Evolutionary conservation across 23 tunicate species (phyloP).

Genomic region (Aplidium turbinatum): DNA sequence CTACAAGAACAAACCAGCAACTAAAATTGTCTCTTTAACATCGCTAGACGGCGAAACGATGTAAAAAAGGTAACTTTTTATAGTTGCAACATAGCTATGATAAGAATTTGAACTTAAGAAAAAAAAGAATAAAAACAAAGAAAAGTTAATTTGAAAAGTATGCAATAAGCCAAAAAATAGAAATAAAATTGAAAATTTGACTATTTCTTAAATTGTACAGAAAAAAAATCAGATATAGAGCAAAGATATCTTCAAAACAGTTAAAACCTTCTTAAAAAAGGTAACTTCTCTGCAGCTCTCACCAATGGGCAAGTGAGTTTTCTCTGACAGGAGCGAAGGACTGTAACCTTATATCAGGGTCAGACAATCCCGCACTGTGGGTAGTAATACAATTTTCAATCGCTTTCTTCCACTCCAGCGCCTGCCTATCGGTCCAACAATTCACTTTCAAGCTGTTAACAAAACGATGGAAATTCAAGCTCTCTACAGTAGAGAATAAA

Average conservation of each 20-base stretch:
- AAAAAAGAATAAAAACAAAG: not conserved
- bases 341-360: conserved; percentile 34
- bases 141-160: not conserved
- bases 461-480: not conserved
- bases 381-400: conserved; percentile 37
- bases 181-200: not conserved
- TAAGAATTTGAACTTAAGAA: not conserved
- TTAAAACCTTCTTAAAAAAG: too few relatives aligned
- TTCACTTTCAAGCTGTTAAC: conserved; percentile 56
- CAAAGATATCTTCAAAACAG: too few relatives aligned
- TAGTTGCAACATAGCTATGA: not conserved
- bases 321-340: conserved; percentile 88
- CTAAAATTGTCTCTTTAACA: too few relatives aligned
- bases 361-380: conserved; percentile 45
- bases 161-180: not conserved
- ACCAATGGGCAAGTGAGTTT: conserved; percentile 76
- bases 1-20: too few relatives aligned
- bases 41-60: too few relatives aligned
- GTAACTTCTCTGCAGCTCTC: too few relatives aligned
- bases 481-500: not conserved
- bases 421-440: conserved; percentile 81
- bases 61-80: not conserved
- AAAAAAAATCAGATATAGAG: too few relatives aligned
- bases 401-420: conserved; percentile 66
- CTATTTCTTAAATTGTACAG: too few relatives aligned